Evolutionary conservation across 1,140 invertebrate genomes (phyloP).

Genomic region (Drosophila obscura): DNA sequence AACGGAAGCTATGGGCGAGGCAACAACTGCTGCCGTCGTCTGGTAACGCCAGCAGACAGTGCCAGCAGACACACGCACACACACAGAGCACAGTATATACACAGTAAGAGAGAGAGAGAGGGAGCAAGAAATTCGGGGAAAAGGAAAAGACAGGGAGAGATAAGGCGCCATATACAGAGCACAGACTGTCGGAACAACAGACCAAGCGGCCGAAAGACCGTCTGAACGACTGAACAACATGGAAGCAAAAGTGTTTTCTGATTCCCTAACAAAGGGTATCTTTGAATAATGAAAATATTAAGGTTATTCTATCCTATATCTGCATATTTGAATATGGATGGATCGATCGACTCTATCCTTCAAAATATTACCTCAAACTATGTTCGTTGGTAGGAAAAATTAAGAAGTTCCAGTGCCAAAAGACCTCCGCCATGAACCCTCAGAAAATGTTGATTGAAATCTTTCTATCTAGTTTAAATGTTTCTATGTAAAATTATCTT

Average conservation of each 20-base stretch:
- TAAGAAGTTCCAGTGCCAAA: too few relatives aligned
- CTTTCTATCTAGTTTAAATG: too few relatives aligned
- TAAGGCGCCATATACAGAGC: slow-evolving; percentile 57
- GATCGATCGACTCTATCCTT: too few relatives aligned
- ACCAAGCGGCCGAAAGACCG: slow-evolving; percentile 36
- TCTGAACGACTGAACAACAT: not conserved
- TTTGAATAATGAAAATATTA: too few relatives aligned
- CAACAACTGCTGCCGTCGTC: slow-evolving; percentile 49
- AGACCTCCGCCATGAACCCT: too few relatives aligned
- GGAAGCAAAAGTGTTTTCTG: slow-evolving; percentile 38
- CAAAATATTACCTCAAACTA: too few relatives aligned
- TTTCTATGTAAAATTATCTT: too few relatives aligned
- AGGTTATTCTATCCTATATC: too few relatives aligned
- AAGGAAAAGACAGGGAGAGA: slow-evolving; percentile 30
- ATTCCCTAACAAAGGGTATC: too few relatives aligned
- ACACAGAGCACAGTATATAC: slow-evolving; percentile 23
- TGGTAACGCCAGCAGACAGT: slow-evolving; percentile 71
- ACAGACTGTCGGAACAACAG: slow-evolving; percentile 22
- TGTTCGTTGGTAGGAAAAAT: too few relatives aligned
- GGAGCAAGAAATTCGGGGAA: not conserved
- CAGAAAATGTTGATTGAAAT: too few relatives aligned
- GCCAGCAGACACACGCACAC: slow-evolving; percentile 35
- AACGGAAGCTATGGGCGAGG: slow-evolving; percentile 51
- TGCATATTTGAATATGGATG: too few relatives aligned
- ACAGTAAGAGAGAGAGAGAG: not conserved